Percentiles rank a stretch among this genome's conserved stretches.
Conservation (phyloP, 2,113 vertebrate species). For the Aptenodytes forsteri region DNA sequence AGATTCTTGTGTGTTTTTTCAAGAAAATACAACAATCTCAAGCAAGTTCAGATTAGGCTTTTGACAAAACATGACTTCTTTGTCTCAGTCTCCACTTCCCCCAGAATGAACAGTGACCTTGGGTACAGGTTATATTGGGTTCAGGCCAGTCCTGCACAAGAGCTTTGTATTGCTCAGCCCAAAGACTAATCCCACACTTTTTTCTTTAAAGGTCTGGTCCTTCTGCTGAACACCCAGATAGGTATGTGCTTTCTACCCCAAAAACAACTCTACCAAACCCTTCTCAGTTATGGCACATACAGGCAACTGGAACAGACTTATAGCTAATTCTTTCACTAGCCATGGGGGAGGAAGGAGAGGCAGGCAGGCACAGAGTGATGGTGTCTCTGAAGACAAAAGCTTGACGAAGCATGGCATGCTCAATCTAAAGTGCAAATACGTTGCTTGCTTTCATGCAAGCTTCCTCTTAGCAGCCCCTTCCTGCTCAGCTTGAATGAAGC, state of each 20-base stretch:
- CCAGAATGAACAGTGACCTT: background rate
- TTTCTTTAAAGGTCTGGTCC: slow-evolving; percentile 10
- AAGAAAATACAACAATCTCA: background rate
- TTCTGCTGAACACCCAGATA: slow-evolving; percentile 42
- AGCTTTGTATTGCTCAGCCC: background rate
- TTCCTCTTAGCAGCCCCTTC: background rate
- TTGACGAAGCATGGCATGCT: background rate
- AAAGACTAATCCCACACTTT: no score
- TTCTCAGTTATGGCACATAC: no score
- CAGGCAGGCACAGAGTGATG: background rate
- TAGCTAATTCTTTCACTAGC: background rate
- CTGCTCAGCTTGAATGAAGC: background rate
- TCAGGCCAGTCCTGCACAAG: background rate
- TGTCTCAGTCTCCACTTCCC: background rate
- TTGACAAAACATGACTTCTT: background rate
- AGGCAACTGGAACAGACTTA: background rate
- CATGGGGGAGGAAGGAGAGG: background rate
- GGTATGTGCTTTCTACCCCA: background rate
- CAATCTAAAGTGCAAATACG: background rate
- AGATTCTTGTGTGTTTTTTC: background rate
- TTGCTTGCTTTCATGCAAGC: background rate
- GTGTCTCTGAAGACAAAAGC: background rate
- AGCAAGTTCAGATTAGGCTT: background rate
- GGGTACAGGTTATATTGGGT: background rate
- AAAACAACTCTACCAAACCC: no score